phyloP scores from a whole-genome alignment of 1,140 invertebrate species.

The Papilio polytes region DNA sequence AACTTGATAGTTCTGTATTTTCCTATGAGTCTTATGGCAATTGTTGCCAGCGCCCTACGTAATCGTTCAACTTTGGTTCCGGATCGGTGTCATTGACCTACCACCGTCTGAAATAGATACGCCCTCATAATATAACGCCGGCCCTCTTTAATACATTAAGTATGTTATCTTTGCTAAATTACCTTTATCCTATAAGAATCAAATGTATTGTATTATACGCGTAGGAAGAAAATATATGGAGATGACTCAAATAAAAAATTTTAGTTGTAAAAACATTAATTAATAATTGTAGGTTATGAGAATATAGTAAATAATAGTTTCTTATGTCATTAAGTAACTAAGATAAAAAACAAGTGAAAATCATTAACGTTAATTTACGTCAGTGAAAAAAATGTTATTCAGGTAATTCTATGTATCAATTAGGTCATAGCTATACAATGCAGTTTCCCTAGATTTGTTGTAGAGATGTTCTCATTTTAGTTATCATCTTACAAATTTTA shows the following conservation, averaged over 20 bases:
- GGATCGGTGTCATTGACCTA: slow-evolving; percentile 71
- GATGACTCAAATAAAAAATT: not conserved
- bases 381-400: no score
- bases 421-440: no score
- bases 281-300: no score
- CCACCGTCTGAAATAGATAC: slow-evolving; percentile 72
- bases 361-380: no score
- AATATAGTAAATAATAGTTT: not conserved
- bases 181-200: not conserved
- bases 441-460: no score
- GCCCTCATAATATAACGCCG: slow-evolving; percentile 64
- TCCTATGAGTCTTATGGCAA: slow-evolving; percentile 48
- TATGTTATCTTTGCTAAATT: slow-evolving; percentile 20
- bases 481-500: not conserved
- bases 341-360: no score
- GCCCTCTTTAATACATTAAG: slow-evolving; percentile 17
- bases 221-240: not conserved
- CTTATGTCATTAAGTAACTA: no score
- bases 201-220: not conserved
- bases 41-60: slow-evolving; percentile 55
- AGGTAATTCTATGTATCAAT: no score
- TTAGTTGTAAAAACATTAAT: not conserved
- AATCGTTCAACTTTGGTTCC: slow-evolving; percentile 68
- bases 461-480: no score
- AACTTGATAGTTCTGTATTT: not conserved